Conservation (phyloP, 2,113 vertebrate genomes). For the Saimiri boliviensis region DNA sequence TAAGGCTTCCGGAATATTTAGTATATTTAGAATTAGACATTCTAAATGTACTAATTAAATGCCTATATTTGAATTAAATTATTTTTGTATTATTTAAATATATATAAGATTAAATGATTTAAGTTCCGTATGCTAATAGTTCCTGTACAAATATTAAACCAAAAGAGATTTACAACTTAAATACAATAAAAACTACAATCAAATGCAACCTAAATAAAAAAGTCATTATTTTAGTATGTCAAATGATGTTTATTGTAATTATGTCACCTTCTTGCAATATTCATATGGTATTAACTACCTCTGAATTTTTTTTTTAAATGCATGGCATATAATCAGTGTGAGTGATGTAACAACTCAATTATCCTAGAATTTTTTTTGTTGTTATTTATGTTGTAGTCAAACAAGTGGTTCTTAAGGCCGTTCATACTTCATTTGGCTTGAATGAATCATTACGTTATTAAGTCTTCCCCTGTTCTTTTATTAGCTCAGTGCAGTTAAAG, state of each 20-base stretch:
- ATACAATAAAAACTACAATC: background rate
- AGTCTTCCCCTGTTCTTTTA: background rate
- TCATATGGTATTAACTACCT: background rate
- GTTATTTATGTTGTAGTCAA: background rate
- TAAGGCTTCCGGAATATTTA: background rate
- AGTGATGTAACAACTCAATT: background rate
- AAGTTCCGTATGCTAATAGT: background rate
- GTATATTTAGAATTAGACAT: too few relatives aligned
- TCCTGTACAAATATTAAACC: background rate
- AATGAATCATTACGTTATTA: background rate
- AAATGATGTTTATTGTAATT: conserved; percentile 2
- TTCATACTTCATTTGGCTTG: conserved; percentile 13
- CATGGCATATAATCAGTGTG: background rate
- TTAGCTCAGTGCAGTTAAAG: background rate
- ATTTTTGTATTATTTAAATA: conserved; percentile 1
- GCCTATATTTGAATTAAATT: conserved; percentile 5
- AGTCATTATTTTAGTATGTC: background rate
- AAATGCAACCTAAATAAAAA: conserved; percentile 13
- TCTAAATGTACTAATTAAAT: too few relatives aligned
- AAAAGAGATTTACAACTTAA: conserved; percentile 28
- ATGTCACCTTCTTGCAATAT: background rate
- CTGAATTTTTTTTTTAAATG: background rate
- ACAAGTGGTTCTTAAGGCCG: background rate
- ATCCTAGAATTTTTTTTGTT: background rate
- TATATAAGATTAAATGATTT: background rate